Percentiles rank a stretch among this genome's conserved stretches.
Evolutionary conservation across 2,797 vertebrate species (phyloP).

Genomic region (Trichosurus vulpecula): DNA sequence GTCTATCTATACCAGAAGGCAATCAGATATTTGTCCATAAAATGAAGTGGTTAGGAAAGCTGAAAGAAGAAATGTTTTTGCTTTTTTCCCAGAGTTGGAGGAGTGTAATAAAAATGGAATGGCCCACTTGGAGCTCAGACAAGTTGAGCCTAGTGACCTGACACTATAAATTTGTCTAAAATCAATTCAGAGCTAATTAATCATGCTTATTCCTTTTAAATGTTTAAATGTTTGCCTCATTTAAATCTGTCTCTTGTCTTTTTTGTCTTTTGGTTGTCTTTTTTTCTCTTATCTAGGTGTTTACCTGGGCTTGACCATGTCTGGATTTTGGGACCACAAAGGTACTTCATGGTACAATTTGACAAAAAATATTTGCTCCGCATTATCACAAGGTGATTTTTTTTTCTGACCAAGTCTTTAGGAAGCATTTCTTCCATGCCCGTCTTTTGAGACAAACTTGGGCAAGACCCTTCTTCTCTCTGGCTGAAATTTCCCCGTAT

Average conservation of each 20-base stretch:
- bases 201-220: not conserved
- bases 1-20: not conserved
- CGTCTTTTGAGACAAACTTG: not conserved
- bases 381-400: constrained; percentile 69
- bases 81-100: not conserved
- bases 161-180: not conserved
- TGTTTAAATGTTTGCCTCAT: not conserved
- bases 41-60: not conserved
- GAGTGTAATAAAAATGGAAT: not conserved
- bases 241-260: not conserved
- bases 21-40: not conserved
- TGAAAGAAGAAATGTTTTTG: not conserved
- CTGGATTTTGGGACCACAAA: constrained; percentile 65
- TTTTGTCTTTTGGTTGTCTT: not conserved
- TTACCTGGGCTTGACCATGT: constrained; percentile 58
- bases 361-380: constrained; percentile 48
- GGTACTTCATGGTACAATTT: constrained; percentile 61
- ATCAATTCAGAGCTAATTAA: not conserved
- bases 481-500: not conserved
- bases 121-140: not conserved
- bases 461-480: not conserved
- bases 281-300: constrained; percentile 70
- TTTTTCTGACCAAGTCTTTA: constrained; percentile 25
- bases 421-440: not conserved
- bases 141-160: not conserved